Base-by-base conservation (phyloP, 2,797 vertebrate species). In the Cryptoblepharus egeriae region DNA sequence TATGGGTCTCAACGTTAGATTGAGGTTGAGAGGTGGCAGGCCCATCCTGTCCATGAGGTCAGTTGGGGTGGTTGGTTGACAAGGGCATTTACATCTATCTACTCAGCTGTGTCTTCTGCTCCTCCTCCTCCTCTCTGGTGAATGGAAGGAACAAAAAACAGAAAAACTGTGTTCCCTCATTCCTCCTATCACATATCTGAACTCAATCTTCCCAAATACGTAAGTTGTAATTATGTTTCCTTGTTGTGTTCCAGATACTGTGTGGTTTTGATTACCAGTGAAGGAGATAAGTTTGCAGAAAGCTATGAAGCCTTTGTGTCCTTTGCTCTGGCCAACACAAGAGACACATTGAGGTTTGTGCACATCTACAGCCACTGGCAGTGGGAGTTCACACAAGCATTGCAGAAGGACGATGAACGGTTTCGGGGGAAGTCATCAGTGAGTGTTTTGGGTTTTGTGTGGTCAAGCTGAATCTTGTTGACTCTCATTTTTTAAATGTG, bases 261-360 rank as follows among this genome's bases (percentile, higher is more conserved):
- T 0, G 97, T 98, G 78, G 93, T 99, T 83, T 93, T 99, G 76
- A 95, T 99, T 69, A 98, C 97, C 0, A 90, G 96, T 0, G 97
- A 98, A 42, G 96, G 97, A 1, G 94, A 97, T 61, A 93, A 94
- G 60, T 94, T 96, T 85, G 88, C 93, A 0, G 85, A 92, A 18
- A 94, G 96, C 70, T 98, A 98, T 1, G 96, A 97, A 82, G 96
- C 96, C 0, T 99, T 99, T 90, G 93, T 99, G 77, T 95, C 97
- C 1, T 97, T 99, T 28, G 98, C 98, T 0, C 95, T 97, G 18
- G 94, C 96, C 76, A 99, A 98, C 88, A 94, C 95, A 0, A 98
- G 96, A 72, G 98, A 99, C 80, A 96, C 97, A 0, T 91, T 99
- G 80, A 96, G 97, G 30, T 99, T 98, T 64, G 96, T 97, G 20